Base-by-base conservation (phyloP, 1,140 invertebrate genomes). In the Monochamus saltuarius region DNA sequence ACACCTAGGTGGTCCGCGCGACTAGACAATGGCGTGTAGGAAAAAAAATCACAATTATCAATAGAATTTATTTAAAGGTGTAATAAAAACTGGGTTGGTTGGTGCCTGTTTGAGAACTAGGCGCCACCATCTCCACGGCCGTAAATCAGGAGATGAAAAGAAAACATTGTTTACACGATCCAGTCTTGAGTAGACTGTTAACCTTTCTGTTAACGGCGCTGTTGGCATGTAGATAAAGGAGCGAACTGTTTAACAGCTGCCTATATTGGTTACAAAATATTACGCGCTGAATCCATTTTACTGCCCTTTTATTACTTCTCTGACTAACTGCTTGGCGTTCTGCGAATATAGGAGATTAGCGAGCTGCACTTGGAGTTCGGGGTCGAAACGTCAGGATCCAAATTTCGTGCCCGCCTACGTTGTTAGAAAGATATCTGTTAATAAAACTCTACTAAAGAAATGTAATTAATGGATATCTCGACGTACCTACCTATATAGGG, bases 261-360 rank as follows among this genome's bases (percentile, higher is more conserved):
- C 59, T 61, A 57, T 61, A 61, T 65, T 65, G 63, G 63, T 65
- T 56, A 62, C 64, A 62, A 66, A 66, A 66, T 62, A 62, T 66
- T 66, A 66, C 60, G 53, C 59, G 52, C 62, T 56, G 59, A 63
- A 63, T 63, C 45, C 46, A 50, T 66, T 63, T 66, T 66, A 63
- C 38, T 63, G 57, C 51, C 49, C 4, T 54, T 66, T 66, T 66
- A 50, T 50, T 34, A 34, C 29, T 37, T 37, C 22, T 29, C 22
- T 29, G 22, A 29, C 22, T 29, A 6, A 6, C 22, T 29, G 22
- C 22, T 29, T 29, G 22, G 22, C 22, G 22, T 6, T 29, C 2
- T 29, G 22, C 22, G 22, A 29, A 29, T 29, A 29, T 29, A 6
- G 22, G 22, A 29, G 22, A 6, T 29, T 29, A 3, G 6, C 22